Evolutionary conservation across 2,888 invertebrate species (phyloP).

Genomic region (Halictus quadricinctus): DNA sequence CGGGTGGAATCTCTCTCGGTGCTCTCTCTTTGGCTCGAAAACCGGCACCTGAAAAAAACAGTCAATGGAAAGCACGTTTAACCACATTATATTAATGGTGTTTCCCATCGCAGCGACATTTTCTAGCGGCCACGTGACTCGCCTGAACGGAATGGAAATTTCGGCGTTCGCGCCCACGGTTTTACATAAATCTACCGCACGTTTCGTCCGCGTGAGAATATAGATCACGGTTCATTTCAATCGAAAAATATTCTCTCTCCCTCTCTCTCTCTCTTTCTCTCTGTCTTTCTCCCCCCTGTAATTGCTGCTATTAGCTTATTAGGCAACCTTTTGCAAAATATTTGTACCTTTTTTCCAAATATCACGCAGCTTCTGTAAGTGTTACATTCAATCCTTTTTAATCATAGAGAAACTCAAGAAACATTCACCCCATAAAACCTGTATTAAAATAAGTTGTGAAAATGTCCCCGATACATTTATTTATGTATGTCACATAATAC

Average conservation of each 20-base stretch:
- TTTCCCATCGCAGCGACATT: slow-evolving; percentile 6
- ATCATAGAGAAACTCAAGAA: neutral
- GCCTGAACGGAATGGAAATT: slow-evolving; percentile 8
- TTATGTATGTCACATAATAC: no score
- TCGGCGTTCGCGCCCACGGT: neutral
- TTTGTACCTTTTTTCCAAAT: neutral
- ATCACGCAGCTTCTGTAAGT: neutral
- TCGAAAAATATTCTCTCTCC: neutral
- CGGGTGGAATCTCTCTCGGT: neutral
- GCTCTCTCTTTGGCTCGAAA: slow-evolving; percentile 15
- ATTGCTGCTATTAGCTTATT: neutral
- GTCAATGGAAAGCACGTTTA: slow-evolving; percentile 22
- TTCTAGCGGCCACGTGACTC: slow-evolving; percentile 10
- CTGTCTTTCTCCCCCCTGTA: neutral
- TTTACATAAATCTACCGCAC: slow-evolving; percentile 19
- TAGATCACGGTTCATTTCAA: neutral
- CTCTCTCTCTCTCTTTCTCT: neutral
- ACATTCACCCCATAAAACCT: no score
- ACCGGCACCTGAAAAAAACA: slow-evolving; percentile 5
- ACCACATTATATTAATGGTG: slow-evolving; percentile 41
- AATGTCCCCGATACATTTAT: no score
- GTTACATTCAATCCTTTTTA: neutral
- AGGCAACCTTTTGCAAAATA: neutral
- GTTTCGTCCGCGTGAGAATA: neutral
- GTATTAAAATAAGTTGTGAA: no score